These are phyloP conservation scores for Ceratosolen fusciceps DNA, from an alignment of 1,140 invertebrate species.

Conservation along the genomic window DNA sequence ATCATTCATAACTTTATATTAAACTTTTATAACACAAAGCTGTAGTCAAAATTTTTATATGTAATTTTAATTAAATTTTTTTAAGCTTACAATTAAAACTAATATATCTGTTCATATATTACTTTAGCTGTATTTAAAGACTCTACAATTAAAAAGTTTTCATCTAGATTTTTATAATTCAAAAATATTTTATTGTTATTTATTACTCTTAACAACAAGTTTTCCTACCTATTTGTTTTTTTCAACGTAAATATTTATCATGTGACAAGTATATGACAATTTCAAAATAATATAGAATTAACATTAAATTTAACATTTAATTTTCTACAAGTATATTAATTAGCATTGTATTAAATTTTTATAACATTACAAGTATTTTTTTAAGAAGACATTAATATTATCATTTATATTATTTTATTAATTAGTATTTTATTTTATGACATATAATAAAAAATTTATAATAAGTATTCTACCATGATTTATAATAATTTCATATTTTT, in stretches of 20 bases:
- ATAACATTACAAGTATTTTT: no score
- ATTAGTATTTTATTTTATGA: no score
- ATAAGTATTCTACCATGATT: no score
- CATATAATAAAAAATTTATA: no score
- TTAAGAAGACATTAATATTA: no score
- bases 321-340: no score
- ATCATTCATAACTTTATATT: constrained; percentile 25
- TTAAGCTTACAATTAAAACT: constrained; percentile 30
- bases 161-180: constrained; percentile 33
- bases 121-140: constrained; percentile 38
- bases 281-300: background rate
- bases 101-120: constrained; percentile 8
- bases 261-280: background rate
- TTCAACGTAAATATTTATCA: constrained; percentile 2
- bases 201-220: constrained; percentile 25
- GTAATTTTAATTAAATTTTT: constrained; percentile 21
- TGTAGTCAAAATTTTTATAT: constrained; percentile 28
- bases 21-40: constrained; percentile 1
- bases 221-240: constrained; percentile 49
- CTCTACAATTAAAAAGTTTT: constrained; percentile 39
- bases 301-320: no score
- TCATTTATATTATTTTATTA: no score
- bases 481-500: constrained; percentile 1
- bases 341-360: no score
- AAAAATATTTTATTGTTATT: constrained; percentile 33